Base-by-base conservation (phyloP, 2,888 invertebrate genomes). In the Drosophila trichaetosa region DNA sequence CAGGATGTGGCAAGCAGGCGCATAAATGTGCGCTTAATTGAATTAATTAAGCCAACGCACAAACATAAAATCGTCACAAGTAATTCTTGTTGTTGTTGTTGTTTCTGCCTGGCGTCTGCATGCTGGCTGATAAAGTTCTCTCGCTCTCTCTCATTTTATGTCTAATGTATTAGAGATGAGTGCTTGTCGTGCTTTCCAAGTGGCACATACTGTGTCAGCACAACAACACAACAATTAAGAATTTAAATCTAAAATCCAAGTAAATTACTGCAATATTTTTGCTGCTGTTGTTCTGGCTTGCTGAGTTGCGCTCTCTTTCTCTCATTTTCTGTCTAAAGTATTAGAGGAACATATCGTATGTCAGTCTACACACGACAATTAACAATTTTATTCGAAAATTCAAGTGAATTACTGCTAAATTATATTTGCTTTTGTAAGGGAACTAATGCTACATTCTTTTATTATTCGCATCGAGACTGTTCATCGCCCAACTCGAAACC, bases 11-110 rank as follows among this genome's bases (percentile, higher is more conserved):
- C 64, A 36, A 46, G 56, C 64, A 58, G 68, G 64, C 73, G 76
- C 84, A 84, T 84, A 84, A 84, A 87, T 86, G 87, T 78, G 83
- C 82, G 87, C 84, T 78, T 84, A 87, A 84, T 84, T 87, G 83
- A 84, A 84, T 87, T 84, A 84, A 84, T 84, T 84, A 84, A 84
- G 87, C 76, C 84, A 84, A 82, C 82, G 87, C 83, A 87, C 84
- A 84, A 84, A 80, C 83, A 84, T 84, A 84, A 84, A 84, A 86
- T 82, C 84, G 84, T 83, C 83, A 83, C 83, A 83, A 86, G 74
- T 70, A 83, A 83, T 83, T 81, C 65, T 69, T 82, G 69, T 27
- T 73, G 38, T 48, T 79, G 64, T 31, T 75, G 64, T 8, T 65
- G 75, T 8, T 68, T 67, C 67, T 69, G 84, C 40, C 81, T 85